phyloP scores from a whole-genome alignment of 2,797 vertebrate genomes.

The Peromyscus aztecus region DNA sequence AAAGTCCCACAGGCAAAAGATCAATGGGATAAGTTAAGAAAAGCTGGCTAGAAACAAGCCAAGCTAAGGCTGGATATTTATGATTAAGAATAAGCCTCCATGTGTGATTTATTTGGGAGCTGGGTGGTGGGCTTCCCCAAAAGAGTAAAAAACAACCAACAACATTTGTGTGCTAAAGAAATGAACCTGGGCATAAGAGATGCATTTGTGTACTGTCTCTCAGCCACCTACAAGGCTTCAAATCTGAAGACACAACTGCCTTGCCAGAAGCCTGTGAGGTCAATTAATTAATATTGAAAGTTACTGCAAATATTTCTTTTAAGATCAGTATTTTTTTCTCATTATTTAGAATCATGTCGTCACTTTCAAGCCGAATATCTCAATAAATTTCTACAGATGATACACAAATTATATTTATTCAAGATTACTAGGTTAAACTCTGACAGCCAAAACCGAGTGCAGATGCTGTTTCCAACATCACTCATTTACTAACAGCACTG shows the following conservation, averaged over 20 bases:
- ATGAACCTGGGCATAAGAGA: background rate
- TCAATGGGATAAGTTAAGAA: no score
- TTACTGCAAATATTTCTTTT: background rate
- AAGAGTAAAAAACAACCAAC: no score
- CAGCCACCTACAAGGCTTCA: background rate
- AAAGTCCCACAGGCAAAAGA: no score
- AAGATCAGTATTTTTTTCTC: background rate
- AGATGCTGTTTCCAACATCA: background rate
- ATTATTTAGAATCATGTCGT: background rate
- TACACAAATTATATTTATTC: background rate
- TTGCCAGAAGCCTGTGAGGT: background rate
- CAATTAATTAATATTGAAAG: background rate
- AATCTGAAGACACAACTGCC: background rate
- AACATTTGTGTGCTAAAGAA: background rate
- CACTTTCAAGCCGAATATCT: background rate
- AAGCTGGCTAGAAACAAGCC: no score
- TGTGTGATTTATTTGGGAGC: no score
- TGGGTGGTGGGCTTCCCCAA: no score
- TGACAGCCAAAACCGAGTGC: background rate
- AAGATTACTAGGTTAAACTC: background rate
- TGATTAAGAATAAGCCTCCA: no score
- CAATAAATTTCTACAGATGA: background rate
- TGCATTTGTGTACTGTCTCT: background rate
- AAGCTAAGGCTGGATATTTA: no score
- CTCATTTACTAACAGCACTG: rapidly evolving